Evolutionary conservation across 2,113 vertebrate species (phyloP), one percentile per base, ranked within the genome.

Genomic region (Microcebus tavaratra): DNA sequence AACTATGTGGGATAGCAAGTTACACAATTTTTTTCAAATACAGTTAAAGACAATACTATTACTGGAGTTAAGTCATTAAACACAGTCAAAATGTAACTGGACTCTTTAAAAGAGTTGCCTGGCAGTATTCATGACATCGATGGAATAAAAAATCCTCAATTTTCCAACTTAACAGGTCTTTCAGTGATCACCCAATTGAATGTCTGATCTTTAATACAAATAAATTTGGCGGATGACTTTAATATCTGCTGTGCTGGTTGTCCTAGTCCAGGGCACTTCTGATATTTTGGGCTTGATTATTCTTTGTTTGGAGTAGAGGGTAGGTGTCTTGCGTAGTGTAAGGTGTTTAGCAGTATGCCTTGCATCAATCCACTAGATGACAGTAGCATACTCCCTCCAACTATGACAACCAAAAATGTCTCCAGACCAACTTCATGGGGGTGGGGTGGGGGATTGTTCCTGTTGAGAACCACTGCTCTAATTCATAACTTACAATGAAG

Each of bases 391-490:
- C 12, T 21, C 21, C 50, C 23, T 96, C 61, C 15, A 89, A 50
- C n/a, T 78, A 10, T 72, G 42, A 76, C 36, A 95, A 81, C 45
- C 23, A 88, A 88, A 91, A 93, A 80, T 53, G 80, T 82, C 25
- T 82, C 57, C 25, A 85, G 59, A 79, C 17, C 75, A 81, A 67
- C 94, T 91, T 91, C 27, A 57, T 17, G 73, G 25, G 13, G 13
- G 15, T 18, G 8, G 15, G 61, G 17, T 15, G 23, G 45, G 53
- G 21, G 53, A 14, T 2, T 86, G 25, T 6, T 7, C 14, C 15
- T 90, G 15, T 36, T 89, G 53, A 96, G 79, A 93, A 82, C 18
- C 55, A 93, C 5, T 96, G 75, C 65, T 91, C 42, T 96, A 85
- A 91, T 85, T 70, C 31, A 89, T 89, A 61, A 91, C 7, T 92